Evolutionary conservation across 2,797 vertebrate species (phyloP), one percentile per base, ranked within the genome.

Genomic region (Enteromius fasciolatus): DNA sequence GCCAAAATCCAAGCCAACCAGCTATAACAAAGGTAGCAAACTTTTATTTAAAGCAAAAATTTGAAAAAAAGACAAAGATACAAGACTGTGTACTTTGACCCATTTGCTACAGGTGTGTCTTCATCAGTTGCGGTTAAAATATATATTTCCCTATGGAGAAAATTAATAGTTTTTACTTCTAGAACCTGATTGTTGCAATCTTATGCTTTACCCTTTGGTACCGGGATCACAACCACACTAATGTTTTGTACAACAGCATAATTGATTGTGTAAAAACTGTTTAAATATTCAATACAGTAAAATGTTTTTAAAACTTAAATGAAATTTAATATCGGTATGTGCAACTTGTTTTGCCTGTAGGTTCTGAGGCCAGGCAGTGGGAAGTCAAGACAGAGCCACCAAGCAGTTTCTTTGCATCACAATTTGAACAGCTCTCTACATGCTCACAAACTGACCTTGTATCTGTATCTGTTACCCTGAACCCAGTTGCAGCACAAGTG

Each of bases 401-500:
- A 67, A 87, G 88, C 0, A 84, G 93, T 84, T 95, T 95, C 87
- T 95, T 95, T 86, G 90, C 94, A 7, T 92, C 93, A 46, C 94
- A 94, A 64, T 95, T 96, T 81, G 94, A 89, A 50, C 93, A 93
- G 23, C 90, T 92, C 23, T 92, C 94, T 44, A 96, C 97, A 46
- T 97, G 95, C 85, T 94, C 96, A 23, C 96, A 95, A 91, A 94
- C 96, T 20, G 97, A 97, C 81, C 92, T 97, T 86, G 97, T 99
- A 78, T 97, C 98, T 88, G 96, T 99, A 90, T 96, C 97, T 11
- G 97, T 99, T 87, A 98, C 96, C 5, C 91, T 99, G 86, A 97
- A 96, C 88, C 96, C 97, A 11, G 90, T 95, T 2, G 97, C 96
- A 77, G 95, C 97, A 69, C 96, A 98, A 97, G 98, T 99, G 93